Evolutionary conservation across 1,140 invertebrate species (phyloP), one percentile per base, ranked within the genome.

Genomic region (Neuroterus valhalla): DNA sequence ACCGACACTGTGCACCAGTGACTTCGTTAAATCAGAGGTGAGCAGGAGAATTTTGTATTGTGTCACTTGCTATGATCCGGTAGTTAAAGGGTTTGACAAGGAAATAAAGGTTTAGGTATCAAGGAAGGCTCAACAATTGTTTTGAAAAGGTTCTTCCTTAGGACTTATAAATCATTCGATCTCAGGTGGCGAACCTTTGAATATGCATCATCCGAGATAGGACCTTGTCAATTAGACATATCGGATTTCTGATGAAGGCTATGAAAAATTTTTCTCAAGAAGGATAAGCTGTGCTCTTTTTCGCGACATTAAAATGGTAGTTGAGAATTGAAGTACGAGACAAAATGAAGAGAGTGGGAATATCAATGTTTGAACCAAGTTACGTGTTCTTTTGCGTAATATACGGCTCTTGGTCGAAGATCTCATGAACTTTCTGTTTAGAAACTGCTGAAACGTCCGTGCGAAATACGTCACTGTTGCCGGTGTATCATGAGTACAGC

Each of bases 1-100:
- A 77, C 82, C 79, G 42, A 84, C 79, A 45, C 68, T 85, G 66
- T 78, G 78, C 66, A 79, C 79, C 38, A 84, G 81, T 78, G 86
- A 87, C 68, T 77, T 88, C 72, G 72, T 89, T 17, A 88, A 88
- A 55, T 84, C 84, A 68, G 87, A 89, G 87, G 88, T 89, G 86
- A 88, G 88, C 66, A 43, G 68, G 48, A 4, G 26, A 62, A 26
- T 14, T 62, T 62, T 62, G 11, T 26, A 31, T 26, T 62, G 12
- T 62, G 23, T 6, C 14, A 62, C 5, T 26, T 23, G 23, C 31
- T 12, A 48, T 48, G 23, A 15, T 2, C 14, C 8, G 6, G 14
- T 11, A 62, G 4, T 55, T 10, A 12, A 31, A 11, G 1, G 12
- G 11, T 21, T 31, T 2, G 31, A 31, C n/a, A 55, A 14, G 23